phyloP scores from a whole-genome alignment of 1,140 invertebrate genomes.

The Eueides isabella region DNA sequence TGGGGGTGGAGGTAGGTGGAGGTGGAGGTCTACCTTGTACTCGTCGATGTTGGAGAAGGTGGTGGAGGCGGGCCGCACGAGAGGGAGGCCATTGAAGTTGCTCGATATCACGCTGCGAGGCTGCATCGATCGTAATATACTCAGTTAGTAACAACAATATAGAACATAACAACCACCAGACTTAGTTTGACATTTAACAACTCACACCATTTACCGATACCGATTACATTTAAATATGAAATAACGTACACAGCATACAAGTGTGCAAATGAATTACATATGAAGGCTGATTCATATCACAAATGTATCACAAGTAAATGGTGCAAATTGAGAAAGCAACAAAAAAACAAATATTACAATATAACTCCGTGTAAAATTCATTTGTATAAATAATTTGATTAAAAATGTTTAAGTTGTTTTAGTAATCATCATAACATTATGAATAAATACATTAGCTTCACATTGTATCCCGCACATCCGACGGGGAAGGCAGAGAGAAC shows the following conservation, averaged over 20 bases:
- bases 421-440: too few species aligned
- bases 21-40: constrained; percentile 51
- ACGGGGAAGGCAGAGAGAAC: too few species aligned
- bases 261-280: too few species aligned
- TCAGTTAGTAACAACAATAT: not conserved
- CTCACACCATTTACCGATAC: constrained; percentile 37
- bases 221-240: not conserved
- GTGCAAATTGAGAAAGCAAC: constrained; percentile 41
- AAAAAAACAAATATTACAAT: not conserved
- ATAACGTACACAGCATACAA: too few species aligned
- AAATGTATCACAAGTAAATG: constrained; percentile 45
- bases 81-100: constrained; percentile 68
- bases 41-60: constrained; percentile 49
- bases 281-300: too few species aligned
- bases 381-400: not conserved
- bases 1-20: constrained; percentile 1
- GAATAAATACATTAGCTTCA: too few species aligned
- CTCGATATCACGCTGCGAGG: constrained; percentile 67
- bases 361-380: constrained; percentile 6
- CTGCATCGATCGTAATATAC: constrained; percentile 45
- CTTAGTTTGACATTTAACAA: not conserved
- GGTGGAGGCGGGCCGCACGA: constrained; percentile 60
- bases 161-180: not conserved
- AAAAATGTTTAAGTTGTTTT: too few species aligned
- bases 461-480: too few species aligned